Evolutionary conservation across 2,113 vertebrate genomes (phyloP), one percentile per base, ranked within the genome.

Genomic region (Rhegmatorhina hoffmannsi): DNA sequence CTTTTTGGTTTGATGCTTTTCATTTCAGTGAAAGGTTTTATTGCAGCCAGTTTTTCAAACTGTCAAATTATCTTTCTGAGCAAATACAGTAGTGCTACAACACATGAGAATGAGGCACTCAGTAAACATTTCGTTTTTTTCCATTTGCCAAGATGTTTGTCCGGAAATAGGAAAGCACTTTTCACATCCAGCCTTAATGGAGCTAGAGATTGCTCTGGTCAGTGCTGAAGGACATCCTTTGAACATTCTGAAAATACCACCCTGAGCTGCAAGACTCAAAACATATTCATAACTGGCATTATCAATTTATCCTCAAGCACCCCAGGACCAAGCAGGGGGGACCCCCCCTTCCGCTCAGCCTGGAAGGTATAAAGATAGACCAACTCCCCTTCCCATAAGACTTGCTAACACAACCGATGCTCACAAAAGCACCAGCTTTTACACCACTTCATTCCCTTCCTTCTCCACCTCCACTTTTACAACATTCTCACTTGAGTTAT

Each of bases 1-100:
- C 23, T 72, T 93, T 86, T 33, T 88, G n/a, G 49, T 88, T 66
- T 86, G 36, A 33, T 68, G 60, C 19, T 64, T 96, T 90, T 69
- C 5, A 9, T 89, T 92, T 73, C 11, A 4, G 44, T 18, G 59
- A 78, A 53, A 13, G 28, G 44, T 76, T 90, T 58, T 85, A 31
- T 33, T 88, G 53, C 33, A 69, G 26, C 14, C 9, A 33, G 36
- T 53, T 94, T 90, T 91, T 82, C 67, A 75, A 89, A 72, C 17
- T 21, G 68, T 89, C n/a, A 72, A 13, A 52, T 82, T 85, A 67
- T 60, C 53, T 80, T 87, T 94, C 66, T 69, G 38, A 85, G 53
- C 31, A 76, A 93, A 79, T 58, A 20, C 1, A 86, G 23, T 33
- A 50, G 24, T 18, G 24, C 18, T 87, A 44, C 19, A 56, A 62